phyloP scores from a whole-genome alignment of 2,113 vertebrate genomes.

The Labrus mixtus region DNA sequence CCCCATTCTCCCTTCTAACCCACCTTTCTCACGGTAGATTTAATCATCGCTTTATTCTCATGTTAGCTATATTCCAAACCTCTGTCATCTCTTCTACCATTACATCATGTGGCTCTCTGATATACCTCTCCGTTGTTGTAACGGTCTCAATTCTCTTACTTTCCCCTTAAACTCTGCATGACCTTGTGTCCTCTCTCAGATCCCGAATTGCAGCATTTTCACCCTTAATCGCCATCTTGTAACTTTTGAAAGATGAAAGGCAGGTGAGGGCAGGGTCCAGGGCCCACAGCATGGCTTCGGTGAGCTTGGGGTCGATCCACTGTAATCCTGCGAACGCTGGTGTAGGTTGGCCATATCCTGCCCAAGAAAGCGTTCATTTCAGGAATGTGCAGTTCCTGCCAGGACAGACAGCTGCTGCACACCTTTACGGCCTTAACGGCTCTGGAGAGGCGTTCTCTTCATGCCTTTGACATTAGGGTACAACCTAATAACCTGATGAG shows the following conservation, averaged over 20 bases:
- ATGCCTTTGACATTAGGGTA: constrained; percentile 38
- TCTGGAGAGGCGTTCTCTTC: constrained; percentile 40
- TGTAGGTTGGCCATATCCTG: constrained; percentile 62
- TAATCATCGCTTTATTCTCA: constrained; percentile 33
- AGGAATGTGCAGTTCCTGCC: constrained; percentile 62
- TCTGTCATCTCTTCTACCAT: constrained; percentile 5
- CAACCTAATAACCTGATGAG: constrained; percentile 13
- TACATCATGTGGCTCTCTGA: neutral
- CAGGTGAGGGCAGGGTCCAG: constrained; percentile 42
- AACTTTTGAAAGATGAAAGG: constrained; percentile 48
- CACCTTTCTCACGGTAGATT: constrained; percentile 58
- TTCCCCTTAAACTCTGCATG: constrained; percentile 5
- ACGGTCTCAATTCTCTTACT: constrained; percentile 11
- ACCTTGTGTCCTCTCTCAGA: constrained; percentile 27
- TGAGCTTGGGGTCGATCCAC: constrained; percentile 38
- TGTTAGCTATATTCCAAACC: neutral
- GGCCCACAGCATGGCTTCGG: constrained; percentile 21
- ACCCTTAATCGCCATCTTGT: constrained; percentile 29
- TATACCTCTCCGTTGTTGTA: constrained; percentile 7
- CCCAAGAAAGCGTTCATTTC: constrained; percentile 42
- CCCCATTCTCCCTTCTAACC: constrained; percentile 40
- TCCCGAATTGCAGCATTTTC: constrained; percentile 5
- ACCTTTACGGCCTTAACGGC: constrained; percentile 66
- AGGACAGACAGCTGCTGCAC: constrained; percentile 63
- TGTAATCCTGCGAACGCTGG: constrained; percentile 61